A percentile compares a stretch with the other conserved stretches of the same genome.
Conservation (phyloP, 53 echinoderm and acorn worm species). For the Stichopus horrens region DNA sequence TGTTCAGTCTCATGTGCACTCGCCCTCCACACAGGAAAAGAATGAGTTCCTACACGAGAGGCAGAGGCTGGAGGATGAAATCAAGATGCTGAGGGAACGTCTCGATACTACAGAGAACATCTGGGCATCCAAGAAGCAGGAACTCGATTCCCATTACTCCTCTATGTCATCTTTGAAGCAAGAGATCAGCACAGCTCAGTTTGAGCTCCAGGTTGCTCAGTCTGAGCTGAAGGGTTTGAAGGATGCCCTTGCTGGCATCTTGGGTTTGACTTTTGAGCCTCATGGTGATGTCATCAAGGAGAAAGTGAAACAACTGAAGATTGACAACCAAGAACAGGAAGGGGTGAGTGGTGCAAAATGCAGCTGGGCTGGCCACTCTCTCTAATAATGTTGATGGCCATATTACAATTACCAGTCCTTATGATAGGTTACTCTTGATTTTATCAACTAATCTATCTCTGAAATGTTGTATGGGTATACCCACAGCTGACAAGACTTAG, state of each 20-base stretch:
- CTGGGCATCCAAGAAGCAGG: conserved; percentile 61
- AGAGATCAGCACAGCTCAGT: conserved; percentile 67
- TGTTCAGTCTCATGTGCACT: too few relatives aligned
- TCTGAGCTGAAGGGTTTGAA: conserved; percentile 79
- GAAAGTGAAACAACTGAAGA: conserved; percentile 68
- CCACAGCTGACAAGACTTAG: too few relatives aligned
- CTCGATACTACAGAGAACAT: conserved; percentile 66
- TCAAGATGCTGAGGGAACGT: conserved; percentile 73
- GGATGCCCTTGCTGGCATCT: conserved; percentile 78
- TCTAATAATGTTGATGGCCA: too few relatives aligned
- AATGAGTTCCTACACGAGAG: conserved; percentile 65
- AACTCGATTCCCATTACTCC: conserved; percentile 72
- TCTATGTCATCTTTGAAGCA: conserved; percentile 57
- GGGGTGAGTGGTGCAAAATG: conserved; percentile 51
- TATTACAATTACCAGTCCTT: too few relatives aligned
- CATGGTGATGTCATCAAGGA: conserved; percentile 80
- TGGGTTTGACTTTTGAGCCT: conserved; percentile 50
- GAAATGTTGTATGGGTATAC: too few relatives aligned
- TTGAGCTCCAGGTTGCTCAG: conserved; percentile 81
- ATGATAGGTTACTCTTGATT: too few relatives aligned
- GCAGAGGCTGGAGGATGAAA: conserved; percentile 78
- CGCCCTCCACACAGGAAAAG: conserved; percentile 58
- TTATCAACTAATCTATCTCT: too few relatives aligned
- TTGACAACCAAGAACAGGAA: conserved; percentile 56
- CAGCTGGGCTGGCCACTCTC: too few relatives aligned